Evolutionary conservation across 2,888 invertebrate species (phyloP), one percentile per base, ranked within the genome.

Genomic region (Torymus texanus): DNA sequence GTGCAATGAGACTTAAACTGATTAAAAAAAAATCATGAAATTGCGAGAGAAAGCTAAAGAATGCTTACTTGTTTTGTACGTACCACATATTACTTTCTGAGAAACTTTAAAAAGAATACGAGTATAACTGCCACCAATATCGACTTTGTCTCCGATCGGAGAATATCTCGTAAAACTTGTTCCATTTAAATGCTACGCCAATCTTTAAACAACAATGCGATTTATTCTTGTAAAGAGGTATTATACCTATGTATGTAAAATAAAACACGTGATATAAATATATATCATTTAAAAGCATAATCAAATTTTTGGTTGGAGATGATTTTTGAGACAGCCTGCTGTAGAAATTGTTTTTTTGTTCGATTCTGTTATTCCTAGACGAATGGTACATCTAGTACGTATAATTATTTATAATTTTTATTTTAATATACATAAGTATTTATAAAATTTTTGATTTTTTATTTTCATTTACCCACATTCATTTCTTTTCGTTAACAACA

Each of bases 161-260:
- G 65, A 68, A 65, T 73, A 71, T 81, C 67, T 75, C 76, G 63
- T 67, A 63, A 73, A 76, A 76, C 75, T 68, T 70, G 73, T 76
- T 81, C 76, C 76, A 79, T 75, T 77, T 72, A 59, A 81, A 71
- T 71, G 66, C 62, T 79, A 75, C 74, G 77, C 58, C 75, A 77
- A 79, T 65, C 59, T 63, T 67, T 62, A 74, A 78, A 75, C 62
- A 75, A 63, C 75, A 81, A 24, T 78, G 73, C 78, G 81, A 81
- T 79, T 78, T 81, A 76, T 74, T 78, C 79, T 81, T 83, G 83
- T 83, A 83, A 82, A 83, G 83, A 78, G 83, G 83, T 83, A 75
- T 78, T 72, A 83, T 83, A 83, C 83, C 83, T 82, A 62, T 83
- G 67, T 75, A 81, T 84, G 83, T 84, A 83, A 82, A 82, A 83